A percentile compares a stretch with the other conserved stretches of the same genome.
Evolutionary conservation across 1,140 invertebrate species (phyloP).

Genomic region (Chlorops oryzae): DNA sequence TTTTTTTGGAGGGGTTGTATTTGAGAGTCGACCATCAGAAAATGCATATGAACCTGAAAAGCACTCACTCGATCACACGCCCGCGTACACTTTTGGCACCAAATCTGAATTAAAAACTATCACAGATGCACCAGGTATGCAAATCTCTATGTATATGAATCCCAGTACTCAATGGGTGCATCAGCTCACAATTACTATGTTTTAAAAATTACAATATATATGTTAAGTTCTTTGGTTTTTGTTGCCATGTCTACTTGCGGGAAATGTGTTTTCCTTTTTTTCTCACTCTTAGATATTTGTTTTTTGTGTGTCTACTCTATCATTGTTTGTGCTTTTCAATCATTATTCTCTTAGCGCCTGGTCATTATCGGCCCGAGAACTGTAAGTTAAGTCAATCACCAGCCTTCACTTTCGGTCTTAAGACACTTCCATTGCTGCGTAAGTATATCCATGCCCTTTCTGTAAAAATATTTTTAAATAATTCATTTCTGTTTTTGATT

Average conservation of each 20-base stretch:
- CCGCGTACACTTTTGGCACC: constrained; percentile 56
- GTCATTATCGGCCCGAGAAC: constrained; percentile 57
- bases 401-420: constrained; percentile 54
- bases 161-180: no score
- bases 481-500: constrained; percentile 14
- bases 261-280: no score
- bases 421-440: constrained; percentile 36
- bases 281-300: no score
- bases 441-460: constrained; percentile 16
- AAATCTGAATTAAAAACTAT: constrained; percentile 45
- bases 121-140: constrained; percentile 40
- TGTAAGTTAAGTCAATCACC: constrained; percentile 57
- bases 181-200: no score
- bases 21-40: no score
- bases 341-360: constrained; percentile 60
- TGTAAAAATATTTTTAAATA: constrained; percentile 17
- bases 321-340: constrained; percentile 43
- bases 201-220: no score
- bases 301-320: no score
- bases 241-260: no score
- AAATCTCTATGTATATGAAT: no score
- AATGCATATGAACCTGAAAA: constrained; percentile 55
- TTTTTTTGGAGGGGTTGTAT: no score
- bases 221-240: no score
- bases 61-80: constrained; percentile 56